Evolutionary conservation across 1,140 invertebrate species (phyloP), one percentile per base, ranked within the genome.

Genomic region (Drosophila oshimai): DNA sequence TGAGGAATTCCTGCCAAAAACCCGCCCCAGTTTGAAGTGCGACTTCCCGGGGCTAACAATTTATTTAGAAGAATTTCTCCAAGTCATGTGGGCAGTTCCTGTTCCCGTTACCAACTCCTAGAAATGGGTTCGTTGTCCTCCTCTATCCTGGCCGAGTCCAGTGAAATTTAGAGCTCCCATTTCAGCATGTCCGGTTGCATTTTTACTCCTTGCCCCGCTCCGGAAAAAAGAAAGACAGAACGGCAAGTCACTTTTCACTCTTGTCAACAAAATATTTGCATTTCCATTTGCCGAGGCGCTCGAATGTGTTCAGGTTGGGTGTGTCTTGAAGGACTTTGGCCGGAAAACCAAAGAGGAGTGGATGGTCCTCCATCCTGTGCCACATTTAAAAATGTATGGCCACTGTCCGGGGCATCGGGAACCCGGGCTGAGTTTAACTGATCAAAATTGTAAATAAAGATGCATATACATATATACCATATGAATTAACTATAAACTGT

Each of bases 261-360:
- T 74, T 86, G 80, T 86, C 80, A 75, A 79, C 75, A 79, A 80
- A 75, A 86, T 86, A 86, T 86, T 86, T 86, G 75, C 80, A 86
- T 86, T 86, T 86, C 67, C 72, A 79, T 58, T 76, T 73, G 49
- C 72, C 73, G 6, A 60, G 22, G 33, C 26, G 28, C 9, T 44
- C 41, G 41, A 44, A 13, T 44, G 41, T 13, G 28, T 72, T 34
- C 26, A 31, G 26, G 41, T 17, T 41, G 46, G 18, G 28, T 15
- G 22, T 44, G 51, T 53, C 51, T 54, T 65, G 22, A 53, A 37
- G 44, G 37, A 71, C 49, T 70, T 62, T 24, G 55, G 17, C 44
- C 29, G n/a, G 34, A 2, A 41, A 33, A 33, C 6, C 26, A 15
- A 44, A 2, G 10, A 6, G 34, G 13, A 49, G 22, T 7, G 1